Base-by-base conservation (phyloP, 1,140 invertebrate species). In the Samia ricini region DNA sequence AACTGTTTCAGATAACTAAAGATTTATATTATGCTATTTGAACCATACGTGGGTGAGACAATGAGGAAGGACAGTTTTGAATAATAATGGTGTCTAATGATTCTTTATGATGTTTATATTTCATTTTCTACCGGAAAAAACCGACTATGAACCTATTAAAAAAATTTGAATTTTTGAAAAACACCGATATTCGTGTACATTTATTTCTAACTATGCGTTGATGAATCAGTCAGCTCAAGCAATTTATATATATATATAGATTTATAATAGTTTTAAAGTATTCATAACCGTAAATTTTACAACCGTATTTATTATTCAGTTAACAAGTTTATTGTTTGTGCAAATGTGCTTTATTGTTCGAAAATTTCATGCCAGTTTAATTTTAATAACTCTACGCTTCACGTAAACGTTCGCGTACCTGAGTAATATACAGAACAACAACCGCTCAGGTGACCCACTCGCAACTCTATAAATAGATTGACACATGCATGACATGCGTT, bases 401-500 rank as follows among this genome's bases (percentile, higher is more conserved):
- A 42, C 33, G 33, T 42, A 15, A 42, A 42, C n/a, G n/a, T n/a
- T 15, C 12, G 33, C 33, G 33, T 42, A 42, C 33, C 33, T 42
- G 33, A 42, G n/a, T n/a, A n/a, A n/a, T n/a, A 42, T 42, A 42
- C 33, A 42, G n/a, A 42, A 42, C 33, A 42, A 42, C 33, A 15
- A 42, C 33, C 33, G 51, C 51, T 60, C 74, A 79, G 74, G 77
- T 83, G 81, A 85, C 81, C 77, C 72, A 78, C 72, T 85, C 71
- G 63, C 60, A 63, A 62, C 60, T 64, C 76, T 81, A 81, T 77
- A 76, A 77, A 81, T 86, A 85, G 61, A 70, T 68, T 81, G 78
- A 79, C 83, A 83, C 71, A 76, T 74, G 68, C 76, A 76, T 75
- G 74, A 80, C 70, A 79, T 76, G 76, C 56, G 55, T n/a, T n/a